phyloP scores from a whole-genome alignment of 2,888 invertebrate species.

The Perithous albicinctus region DNA sequence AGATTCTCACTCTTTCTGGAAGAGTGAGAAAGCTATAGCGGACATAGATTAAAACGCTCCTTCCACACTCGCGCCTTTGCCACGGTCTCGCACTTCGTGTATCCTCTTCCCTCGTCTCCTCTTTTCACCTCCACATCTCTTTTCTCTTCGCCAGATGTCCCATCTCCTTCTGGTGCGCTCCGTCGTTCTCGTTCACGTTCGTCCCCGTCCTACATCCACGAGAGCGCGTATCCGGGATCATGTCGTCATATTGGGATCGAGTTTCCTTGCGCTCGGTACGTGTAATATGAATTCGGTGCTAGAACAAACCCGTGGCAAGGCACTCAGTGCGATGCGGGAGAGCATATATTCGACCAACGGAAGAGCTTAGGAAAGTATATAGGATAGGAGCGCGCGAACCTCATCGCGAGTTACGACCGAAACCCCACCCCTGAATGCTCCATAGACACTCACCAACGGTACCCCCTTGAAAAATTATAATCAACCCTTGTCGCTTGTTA shows the following conservation, averaged over 20 bases:
- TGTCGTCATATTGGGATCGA: conserved; percentile 79
- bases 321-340: conserved; percentile 55
- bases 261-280: conserved; percentile 72
- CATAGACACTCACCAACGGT: conserved; percentile 35
- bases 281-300: conserved; percentile 64
- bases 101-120: conserved; percentile 61
- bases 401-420: conserved; percentile 58
- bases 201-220: conserved; percentile 68
- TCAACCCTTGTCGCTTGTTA: conserved; percentile 47
- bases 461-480: conserved; percentile 44
- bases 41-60: conserved; percentile 84
- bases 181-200: conserved; percentile 61
- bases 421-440: conserved; percentile 22
- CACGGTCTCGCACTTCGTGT: conserved; percentile 70
- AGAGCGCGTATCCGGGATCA: conserved; percentile 75
- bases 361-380: conserved; percentile 49
- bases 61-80: conserved; percentile 83
- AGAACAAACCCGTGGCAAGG: conserved; percentile 55
- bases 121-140: conserved; percentile 51
- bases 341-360: conserved; percentile 58
- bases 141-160: conserved; percentile 55
- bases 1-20: conserved; percentile 39
- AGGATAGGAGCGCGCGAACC: conserved; percentile 55
- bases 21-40: conserved; percentile 69
- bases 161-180: conserved; percentile 44